phyloP scores from a whole-genome alignment of 2,797 vertebrate genomes.

The Rhinatrema bivittatum region DNA sequence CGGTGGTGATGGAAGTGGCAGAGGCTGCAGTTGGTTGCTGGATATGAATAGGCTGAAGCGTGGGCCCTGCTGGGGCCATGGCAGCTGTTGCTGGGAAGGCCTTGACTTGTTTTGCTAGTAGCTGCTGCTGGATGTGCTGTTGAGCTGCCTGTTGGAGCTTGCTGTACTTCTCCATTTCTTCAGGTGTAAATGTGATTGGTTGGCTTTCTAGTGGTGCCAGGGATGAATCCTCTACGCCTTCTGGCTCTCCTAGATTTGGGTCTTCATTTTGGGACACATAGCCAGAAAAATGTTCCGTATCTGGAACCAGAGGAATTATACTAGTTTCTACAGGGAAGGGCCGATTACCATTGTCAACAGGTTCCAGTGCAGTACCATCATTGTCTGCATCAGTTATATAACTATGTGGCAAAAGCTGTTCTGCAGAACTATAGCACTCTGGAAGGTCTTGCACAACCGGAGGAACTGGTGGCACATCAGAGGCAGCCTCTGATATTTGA shows the following conservation, averaged over 20 bases:
- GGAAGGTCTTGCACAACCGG: constrained; percentile 28
- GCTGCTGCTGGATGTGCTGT: constrained; percentile 97
- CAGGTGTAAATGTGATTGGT: constrained; percentile 93
- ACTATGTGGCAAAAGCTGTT: constrained; percentile 43
- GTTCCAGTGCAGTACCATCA: constrained; percentile 35
- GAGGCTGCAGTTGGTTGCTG: constrained; percentile 81
- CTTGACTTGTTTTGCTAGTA: constrained; percentile 94
- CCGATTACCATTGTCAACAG: constrained; percentile 42
- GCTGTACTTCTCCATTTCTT: constrained; percentile 98
- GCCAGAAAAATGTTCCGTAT: constrained; percentile 73
- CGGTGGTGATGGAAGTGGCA: constrained; percentile 83
- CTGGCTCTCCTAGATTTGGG: constrained; percentile 57
- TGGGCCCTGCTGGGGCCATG: constrained; percentile 51
- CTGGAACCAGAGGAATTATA: constrained; percentile 72
- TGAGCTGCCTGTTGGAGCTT: constrained; percentile 95
- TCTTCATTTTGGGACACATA: constrained; percentile 76
- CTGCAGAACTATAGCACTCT: constrained; percentile 44
- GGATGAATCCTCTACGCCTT: constrained; percentile 54
- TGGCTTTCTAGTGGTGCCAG: constrained; percentile 93
- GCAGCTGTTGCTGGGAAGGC: constrained; percentile 76
- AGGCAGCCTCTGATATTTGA: constrained; percentile 32
- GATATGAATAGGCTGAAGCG: constrained; percentile 90
- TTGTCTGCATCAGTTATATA: constrained; percentile 48
- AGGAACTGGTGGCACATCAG: constrained; percentile 45
- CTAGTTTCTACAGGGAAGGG: constrained; percentile 55